Percentiles rank a stretch among this genome's conserved stretches.
These are phyloP conservation scores for Hycleus cichorii DNA, from an alignment of 1,140 invertebrate species.

Conservation along the genomic window DNA sequence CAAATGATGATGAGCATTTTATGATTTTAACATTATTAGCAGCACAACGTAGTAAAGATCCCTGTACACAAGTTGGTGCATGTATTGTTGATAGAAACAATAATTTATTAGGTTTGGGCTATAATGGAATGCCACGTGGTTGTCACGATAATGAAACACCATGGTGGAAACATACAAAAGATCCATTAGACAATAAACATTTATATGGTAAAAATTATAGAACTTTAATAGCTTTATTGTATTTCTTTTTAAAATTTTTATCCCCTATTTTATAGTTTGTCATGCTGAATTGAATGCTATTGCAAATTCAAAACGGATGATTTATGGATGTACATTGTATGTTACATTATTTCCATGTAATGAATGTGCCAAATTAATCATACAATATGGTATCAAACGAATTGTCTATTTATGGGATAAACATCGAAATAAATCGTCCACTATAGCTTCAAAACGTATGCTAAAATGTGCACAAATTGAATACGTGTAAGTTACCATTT, in stretches of 20 bases:
- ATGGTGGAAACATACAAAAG: conserved; percentile 60
- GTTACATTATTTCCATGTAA: conserved; percentile 70
- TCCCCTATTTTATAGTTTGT: too few species aligned
- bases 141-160: conserved; percentile 85
- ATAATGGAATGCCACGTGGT: conserved; percentile 91
- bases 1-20: conserved; percentile 82
- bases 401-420: conserved; percentile 43
- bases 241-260: too few species aligned
- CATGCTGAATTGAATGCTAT: conserved; percentile 43
- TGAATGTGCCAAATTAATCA: conserved; percentile 74
- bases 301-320: conserved; percentile 62
- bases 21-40: conserved; percentile 82
- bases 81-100: conserved; percentile 85
- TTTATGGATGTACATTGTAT: conserved; percentile 61
- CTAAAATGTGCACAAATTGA: conserved; percentile 66
- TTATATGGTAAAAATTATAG: conserved; percentile 60
- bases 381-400: conserved; percentile 63
- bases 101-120: conserved; percentile 88
- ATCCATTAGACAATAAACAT: conserved; percentile 65
- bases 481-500: conserved; percentile 38
- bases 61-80: conserved; percentile 84
- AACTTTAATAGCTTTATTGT: too few species aligned
- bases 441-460: conserved; percentile 71
- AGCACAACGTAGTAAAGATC: conserved; percentile 91
- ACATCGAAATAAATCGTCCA: conserved; percentile 49